These are phyloP conservation scores for Ispidina picta DNA, from an alignment of 2,797 vertebrate genomes.

Conservation along the genomic window DNA sequence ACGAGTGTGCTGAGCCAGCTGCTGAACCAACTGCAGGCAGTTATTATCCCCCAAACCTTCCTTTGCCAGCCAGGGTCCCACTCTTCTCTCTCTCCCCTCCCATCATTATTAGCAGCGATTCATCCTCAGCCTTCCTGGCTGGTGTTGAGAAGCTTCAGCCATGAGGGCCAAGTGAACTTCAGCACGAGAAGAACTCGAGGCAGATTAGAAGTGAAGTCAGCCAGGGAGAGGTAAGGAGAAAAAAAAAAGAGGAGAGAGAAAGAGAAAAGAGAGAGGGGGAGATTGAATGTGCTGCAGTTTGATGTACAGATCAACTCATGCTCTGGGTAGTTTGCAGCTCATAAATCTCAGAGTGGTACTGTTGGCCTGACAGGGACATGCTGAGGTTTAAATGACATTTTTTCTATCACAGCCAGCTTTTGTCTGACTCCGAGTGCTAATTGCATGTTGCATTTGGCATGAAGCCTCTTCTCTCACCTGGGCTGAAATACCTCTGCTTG, in stretches of 20 bases:
- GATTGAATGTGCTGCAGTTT: background rate
- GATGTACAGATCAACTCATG: background rate
- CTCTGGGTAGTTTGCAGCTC: background rate
- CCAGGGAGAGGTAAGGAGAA: background rate
- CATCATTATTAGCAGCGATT: background rate
- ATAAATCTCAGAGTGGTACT: background rate
- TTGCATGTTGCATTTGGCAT: background rate
- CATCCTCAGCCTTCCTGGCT: background rate
- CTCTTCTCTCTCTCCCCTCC: background rate
- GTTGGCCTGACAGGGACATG: background rate
- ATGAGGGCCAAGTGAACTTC: background rate
- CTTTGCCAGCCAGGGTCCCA: background rate
- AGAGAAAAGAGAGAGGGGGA: no score
- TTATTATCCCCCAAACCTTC: background rate
- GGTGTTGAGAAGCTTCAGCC: background rate
- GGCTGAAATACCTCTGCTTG: background rate
- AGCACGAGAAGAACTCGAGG: background rate
- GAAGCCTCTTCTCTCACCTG: background rate
- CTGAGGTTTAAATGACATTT: background rate
- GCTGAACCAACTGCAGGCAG: background rate
- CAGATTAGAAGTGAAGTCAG: background rate
- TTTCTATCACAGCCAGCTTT: background rate
- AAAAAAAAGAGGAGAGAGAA: background rate
- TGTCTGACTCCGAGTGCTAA: background rate
- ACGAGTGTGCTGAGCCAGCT: background rate